Conservation (phyloP, 2,797 vertebrate species). For the Poeciliopsis presidionis region DNA sequence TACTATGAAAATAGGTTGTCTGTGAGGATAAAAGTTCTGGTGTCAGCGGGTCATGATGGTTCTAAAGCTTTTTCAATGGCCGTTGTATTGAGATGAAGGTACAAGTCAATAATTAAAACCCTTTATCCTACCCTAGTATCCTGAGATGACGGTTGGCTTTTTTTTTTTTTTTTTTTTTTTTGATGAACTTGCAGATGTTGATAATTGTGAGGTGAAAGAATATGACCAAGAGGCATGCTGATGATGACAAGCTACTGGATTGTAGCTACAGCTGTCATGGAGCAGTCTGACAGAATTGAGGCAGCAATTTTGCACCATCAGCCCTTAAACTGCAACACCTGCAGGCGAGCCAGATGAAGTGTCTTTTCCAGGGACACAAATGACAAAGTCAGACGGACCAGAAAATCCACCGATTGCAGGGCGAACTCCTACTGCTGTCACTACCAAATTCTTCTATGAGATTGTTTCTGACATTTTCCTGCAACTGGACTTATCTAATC, state of each 20-base stretch:
- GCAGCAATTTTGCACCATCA: no score
- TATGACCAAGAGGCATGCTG: not conserved
- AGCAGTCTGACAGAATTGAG: no score
- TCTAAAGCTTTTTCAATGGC: constrained; percentile 36
- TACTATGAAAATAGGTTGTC: constrained; percentile 43
- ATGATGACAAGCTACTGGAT: no score
- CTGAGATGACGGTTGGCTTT: not conserved
- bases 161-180: not conserved
- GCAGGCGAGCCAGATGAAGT: no score
- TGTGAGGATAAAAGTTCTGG: constrained; percentile 29
- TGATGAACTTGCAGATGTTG: not conserved
- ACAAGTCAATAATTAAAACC: constrained; percentile 16
- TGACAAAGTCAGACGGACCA: no score
- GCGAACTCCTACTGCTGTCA: no score
- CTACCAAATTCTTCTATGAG: not conserved
- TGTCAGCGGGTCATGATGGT: constrained; percentile 44
- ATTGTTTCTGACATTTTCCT: not conserved
- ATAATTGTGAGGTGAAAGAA: constrained; percentile 19
- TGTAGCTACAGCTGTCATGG: no score
- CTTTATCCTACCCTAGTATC: not conserved
- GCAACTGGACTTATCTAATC: not conserved
- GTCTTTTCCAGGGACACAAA: no score
- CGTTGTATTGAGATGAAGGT: constrained; percentile 12
- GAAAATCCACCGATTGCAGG: no score
- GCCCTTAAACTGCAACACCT: no score